A percentile compares a stretch with the other conserved stretches of the same genome.
These are phyloP conservation scores for Syngnathoides biaculeatus DNA, from an alignment of 2,113 vertebrate species.

Conservation along the genomic window DNA sequence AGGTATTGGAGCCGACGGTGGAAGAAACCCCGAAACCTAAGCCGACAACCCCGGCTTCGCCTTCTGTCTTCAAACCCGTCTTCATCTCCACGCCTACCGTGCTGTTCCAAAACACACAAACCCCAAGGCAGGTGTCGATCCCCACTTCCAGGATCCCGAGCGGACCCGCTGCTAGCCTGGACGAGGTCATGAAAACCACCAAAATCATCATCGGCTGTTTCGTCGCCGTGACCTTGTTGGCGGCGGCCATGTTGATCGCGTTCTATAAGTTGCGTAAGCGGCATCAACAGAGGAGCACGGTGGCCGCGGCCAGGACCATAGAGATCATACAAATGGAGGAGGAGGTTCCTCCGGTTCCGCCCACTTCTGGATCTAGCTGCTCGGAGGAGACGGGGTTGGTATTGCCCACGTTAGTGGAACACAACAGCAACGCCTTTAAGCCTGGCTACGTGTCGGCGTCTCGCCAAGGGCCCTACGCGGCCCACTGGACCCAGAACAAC, in stretches of 20 bases:
- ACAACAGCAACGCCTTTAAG: conserved; percentile 90
- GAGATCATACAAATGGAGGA: conserved; percentile 95
- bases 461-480: conserved; percentile 84
- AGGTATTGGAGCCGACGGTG: conserved; percentile 85
- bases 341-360: conserved; percentile 79
- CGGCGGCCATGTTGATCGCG: conserved; percentile 93
- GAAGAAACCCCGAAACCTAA: conserved; percentile 89
- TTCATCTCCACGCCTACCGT: conserved; percentile 95
- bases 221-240: conserved; percentile 91
- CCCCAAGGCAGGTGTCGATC: conserved; percentile 82
- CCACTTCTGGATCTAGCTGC: conserved; percentile 72
- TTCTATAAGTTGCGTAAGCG: conserved; percentile 98
- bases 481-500: conserved; percentile 94
- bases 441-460: conserved; percentile 85
- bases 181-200: conserved; percentile 98
- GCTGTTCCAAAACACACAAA: conserved; percentile 85
- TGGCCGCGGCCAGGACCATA: conserved; percentile 86
- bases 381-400: conserved; percentile 85
- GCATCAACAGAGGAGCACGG: conserved; percentile 93
- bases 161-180: conserved; percentile 85
- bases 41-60: conserved; percentile 82
- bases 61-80: conserved; percentile 91
- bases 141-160: conserved; percentile 79
- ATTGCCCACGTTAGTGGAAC: conserved; percentile 84
- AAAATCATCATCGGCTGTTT: conserved; percentile 99